Evolutionary conservation across 53 echinoderm and acorn worm species (phyloP).

Genomic region (Patiria pectinifera): DNA sequence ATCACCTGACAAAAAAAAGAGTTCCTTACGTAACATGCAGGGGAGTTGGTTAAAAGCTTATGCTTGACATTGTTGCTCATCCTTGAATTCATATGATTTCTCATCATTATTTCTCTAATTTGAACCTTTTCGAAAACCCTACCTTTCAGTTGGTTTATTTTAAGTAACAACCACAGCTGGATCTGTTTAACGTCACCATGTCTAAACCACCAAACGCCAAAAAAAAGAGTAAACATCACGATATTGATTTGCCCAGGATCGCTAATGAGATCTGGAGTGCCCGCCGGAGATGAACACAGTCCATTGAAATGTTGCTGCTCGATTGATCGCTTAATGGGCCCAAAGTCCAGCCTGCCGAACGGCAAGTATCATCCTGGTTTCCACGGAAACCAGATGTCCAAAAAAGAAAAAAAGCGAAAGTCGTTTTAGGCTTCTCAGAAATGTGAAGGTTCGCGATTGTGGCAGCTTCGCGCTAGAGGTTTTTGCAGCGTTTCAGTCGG

Average conservation of each 20-base stretch:
- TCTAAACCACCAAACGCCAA: neutral
- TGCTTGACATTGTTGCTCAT: no score
- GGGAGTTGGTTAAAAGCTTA: no score
- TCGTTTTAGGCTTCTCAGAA: neutral
- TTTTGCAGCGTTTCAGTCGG: neutral
- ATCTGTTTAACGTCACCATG: neutral
- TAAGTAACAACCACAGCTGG: neutral
- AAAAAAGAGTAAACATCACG: neutral
- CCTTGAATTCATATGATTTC: no score
- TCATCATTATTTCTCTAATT: neutral
- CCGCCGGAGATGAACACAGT: neutral
- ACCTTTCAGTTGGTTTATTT: neutral
- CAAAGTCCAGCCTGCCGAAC: neutral
- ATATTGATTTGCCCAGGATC: slow-evolving; percentile 4
- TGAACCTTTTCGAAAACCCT: neutral
- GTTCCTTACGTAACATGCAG: no score
- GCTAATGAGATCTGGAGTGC: slow-evolving; percentile 20
- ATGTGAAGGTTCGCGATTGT: neutral
- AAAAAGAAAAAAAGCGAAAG: neutral
- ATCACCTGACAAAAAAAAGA: no score
- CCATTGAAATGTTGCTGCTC: neutral
- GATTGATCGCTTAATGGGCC: slow-evolving; percentile 30
- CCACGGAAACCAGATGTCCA: neutral
- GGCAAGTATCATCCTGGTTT: neutral
- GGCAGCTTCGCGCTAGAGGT: neutral